Conservation (phyloP, 2,797 vertebrate genomes). For the Coendou prehensilis region DNA sequence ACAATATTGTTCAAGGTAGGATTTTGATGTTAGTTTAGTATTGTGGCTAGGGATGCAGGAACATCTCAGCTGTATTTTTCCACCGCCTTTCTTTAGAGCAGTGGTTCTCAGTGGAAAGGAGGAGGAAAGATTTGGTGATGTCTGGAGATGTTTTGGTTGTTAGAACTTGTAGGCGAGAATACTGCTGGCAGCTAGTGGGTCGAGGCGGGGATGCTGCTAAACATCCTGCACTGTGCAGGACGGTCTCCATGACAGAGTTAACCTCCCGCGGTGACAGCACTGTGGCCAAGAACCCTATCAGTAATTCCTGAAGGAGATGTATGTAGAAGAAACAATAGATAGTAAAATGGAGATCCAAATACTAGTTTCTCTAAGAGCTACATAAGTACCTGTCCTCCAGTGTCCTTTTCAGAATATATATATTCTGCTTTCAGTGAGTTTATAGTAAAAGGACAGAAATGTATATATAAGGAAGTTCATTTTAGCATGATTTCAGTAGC, state of each 20-base stretch:
- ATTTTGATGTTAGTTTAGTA: neutral
- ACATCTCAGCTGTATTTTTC: neutral
- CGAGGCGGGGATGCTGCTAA: neutral
- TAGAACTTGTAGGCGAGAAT: neutral
- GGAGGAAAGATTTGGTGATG: neutral
- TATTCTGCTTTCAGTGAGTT: neutral
- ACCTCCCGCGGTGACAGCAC: neutral
- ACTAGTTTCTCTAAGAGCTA: neutral
- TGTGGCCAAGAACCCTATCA: neutral
- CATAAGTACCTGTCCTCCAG: neutral
- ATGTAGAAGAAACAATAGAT: neutral
- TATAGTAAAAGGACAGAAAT: neutral
- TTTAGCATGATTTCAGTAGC: constrained; percentile 14
- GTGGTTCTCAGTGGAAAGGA: neutral
- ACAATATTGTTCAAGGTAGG: neutral
- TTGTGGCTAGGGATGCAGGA: neutral
- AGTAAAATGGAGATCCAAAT: neutral
- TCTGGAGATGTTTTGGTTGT: neutral
- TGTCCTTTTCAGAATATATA: neutral
- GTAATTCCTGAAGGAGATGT: neutral
- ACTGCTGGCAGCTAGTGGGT: neutral
- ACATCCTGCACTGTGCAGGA: fast-evolving
- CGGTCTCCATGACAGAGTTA: neutral
- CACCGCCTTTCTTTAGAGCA: neutral
- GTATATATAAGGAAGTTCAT: neutral